Conservation (phyloP, 2,888 invertebrate genomes). For the Helicoverpa assulta region DNA sequence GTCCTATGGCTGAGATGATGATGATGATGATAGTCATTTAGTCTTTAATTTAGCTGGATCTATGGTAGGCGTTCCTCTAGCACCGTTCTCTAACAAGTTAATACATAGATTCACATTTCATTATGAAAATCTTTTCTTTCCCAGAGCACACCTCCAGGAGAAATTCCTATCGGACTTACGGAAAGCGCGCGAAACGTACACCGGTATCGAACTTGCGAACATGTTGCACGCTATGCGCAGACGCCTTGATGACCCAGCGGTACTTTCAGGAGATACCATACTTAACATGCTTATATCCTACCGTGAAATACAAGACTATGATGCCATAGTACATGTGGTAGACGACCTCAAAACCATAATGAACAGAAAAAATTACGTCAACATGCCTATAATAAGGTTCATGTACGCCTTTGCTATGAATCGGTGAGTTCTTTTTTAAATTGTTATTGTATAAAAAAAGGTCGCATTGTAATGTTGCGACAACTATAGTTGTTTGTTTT, state of each 20-base stretch:
- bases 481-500: slow-evolving; percentile 24
- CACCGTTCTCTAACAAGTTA: too few species aligned
- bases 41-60: too few species aligned
- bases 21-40: too few species aligned
- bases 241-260: slow-evolving; percentile 98
- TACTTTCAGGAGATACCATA: slow-evolving; percentile 98
- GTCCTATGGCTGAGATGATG: too few species aligned
- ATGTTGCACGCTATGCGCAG: slow-evolving; percentile 97
- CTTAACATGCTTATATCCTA: slow-evolving; percentile 98
- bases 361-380: slow-evolving; percentile 96
- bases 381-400: slow-evolving; percentile 97
- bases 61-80: too few species aligned
- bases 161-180: slow-evolving; percentile 98
- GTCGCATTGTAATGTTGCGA: slow-evolving; percentile 6
- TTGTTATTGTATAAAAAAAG: background rate
- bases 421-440: slow-evolving; percentile 86
- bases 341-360: slow-evolving; percentile 98
- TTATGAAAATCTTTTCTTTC: slow-evolving; percentile 29
- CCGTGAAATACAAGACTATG: slow-evolving; percentile 98
- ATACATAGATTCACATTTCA: too few species aligned
- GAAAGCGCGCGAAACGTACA: slow-evolving; percentile 96
- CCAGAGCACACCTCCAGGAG: slow-evolving; percentile 98
- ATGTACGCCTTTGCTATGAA: slow-evolving; percentile 99
- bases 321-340: slow-evolving; percentile 98
- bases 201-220: slow-evolving; percentile 94